Evolutionary conservation across 2,888 invertebrate species (phyloP).

Genomic region (Agrilus biguttatus): DNA sequence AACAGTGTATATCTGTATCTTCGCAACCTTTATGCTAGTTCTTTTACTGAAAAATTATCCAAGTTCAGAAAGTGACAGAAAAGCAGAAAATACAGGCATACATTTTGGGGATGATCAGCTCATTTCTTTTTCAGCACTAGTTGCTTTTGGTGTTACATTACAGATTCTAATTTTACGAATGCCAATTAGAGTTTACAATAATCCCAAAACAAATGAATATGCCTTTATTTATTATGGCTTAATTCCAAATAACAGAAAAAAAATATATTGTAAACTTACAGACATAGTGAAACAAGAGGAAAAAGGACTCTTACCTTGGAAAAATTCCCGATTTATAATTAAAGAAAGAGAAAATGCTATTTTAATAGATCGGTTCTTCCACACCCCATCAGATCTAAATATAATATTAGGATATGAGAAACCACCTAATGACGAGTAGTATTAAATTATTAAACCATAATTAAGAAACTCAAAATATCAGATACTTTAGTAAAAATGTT

Average conservation of each 20-base stretch:
- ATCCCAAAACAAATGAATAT: slow-evolving; percentile 18
- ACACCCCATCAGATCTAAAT: slow-evolving; percentile 25
- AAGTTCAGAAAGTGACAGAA: slow-evolving; percentile 1
- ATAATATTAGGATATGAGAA: slow-evolving; percentile 25
- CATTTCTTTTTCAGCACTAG: slow-evolving; percentile 15
- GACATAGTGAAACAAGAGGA: slow-evolving; percentile 16
- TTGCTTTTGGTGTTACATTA: slow-evolving; percentile 13
- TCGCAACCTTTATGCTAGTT: slow-evolving; percentile 10
- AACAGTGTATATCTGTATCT: slow-evolving; percentile 12
- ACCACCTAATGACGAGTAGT: slow-evolving; percentile 12
- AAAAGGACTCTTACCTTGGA: slow-evolving; percentile 19
- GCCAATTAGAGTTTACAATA: slow-evolving; percentile 26
- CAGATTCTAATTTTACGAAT: slow-evolving; percentile 16
- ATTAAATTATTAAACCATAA: neutral
- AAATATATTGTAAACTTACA: slow-evolving; percentile 13
- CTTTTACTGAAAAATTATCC: slow-evolving; percentile 8
- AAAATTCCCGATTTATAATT: slow-evolving; percentile 16
- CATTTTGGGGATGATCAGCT: slow-evolving; percentile 13
- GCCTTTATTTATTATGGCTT: slow-evolving; percentile 18
- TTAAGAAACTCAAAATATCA: too few species aligned
- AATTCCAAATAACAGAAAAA: slow-evolving; percentile 15
- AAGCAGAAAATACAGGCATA: slow-evolving; percentile 3
- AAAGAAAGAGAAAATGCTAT: slow-evolving; percentile 15
- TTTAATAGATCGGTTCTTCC: slow-evolving; percentile 23
- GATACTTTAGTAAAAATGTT: neutral